Conservation (phyloP, 2,888 invertebrate species). For the Xestoiulus laeticollis region DNA sequence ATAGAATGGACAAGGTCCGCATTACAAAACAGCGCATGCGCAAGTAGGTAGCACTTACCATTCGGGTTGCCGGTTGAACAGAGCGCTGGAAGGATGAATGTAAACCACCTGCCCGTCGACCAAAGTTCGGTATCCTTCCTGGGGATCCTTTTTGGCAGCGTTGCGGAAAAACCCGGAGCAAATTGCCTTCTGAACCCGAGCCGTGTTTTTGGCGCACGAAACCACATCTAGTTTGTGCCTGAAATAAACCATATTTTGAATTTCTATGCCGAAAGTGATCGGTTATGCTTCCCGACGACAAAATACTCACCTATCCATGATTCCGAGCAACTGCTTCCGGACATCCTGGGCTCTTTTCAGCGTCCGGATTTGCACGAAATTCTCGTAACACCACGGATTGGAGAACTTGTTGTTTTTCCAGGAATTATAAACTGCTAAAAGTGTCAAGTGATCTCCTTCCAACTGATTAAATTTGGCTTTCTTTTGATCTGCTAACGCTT, state of each 20-base stretch:
- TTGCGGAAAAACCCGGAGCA: constrained; percentile 98
- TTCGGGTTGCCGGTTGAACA: constrained; percentile 98
- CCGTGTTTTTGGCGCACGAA: constrained; percentile 94
- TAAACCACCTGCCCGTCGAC: constrained; percentile 98
- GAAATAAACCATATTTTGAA: constrained; percentile 59
- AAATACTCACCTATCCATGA: constrained; percentile 86
- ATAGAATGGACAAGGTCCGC: too few species aligned
- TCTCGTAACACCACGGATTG: constrained; percentile 99
- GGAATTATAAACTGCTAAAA: constrained; percentile 98
- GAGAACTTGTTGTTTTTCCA: constrained; percentile 99
- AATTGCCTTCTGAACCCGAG: constrained; percentile 95
- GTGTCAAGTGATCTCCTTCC: constrained; percentile 96
- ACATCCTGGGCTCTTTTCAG: constrained; percentile 98
- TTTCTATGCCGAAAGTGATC: too few species aligned
- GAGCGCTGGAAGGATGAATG: constrained; percentile 97
- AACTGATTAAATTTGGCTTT: constrained; percentile 99
- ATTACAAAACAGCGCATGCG: too few species aligned
- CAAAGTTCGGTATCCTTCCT: constrained; percentile 94
- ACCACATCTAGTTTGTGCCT: constrained; percentile 96
- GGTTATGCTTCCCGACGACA: background rate
- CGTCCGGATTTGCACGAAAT: constrained; percentile 97
- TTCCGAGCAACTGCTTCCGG: constrained; percentile 94
- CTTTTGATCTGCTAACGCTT: constrained; percentile 96
- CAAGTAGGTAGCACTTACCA: constrained; percentile 94
- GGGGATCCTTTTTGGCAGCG: constrained; percentile 99